Base-by-base conservation (phyloP, 2,888 invertebrate species). In the Oscheius sp. region DNA sequence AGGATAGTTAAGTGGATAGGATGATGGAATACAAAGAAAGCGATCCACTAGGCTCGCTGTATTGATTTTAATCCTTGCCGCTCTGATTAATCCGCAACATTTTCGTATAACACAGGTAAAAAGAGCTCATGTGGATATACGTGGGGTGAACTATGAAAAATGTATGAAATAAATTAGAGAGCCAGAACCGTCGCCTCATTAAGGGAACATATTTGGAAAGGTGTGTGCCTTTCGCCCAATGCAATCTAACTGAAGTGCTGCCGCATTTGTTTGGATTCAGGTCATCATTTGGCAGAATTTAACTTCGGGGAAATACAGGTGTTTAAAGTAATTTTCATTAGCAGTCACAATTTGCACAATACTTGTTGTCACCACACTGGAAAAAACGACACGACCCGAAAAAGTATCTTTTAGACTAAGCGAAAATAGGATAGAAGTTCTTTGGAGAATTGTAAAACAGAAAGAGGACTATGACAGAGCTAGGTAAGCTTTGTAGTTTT, bases 241-340 rank as follows among this genome's bases (percentile, higher is more conserved):
- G 65, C 65, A 68, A 68, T 68, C 53, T 55, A 53, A 53, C 68
- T 55, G 35, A 33, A 68, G 68, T 68, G 68, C 55, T n/a, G 35
- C 9, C 55, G 50, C 65, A 51, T 68, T 68, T 68, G 68, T 68
- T 68, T 68, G 68, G 68, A 35, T 68, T 68, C 68, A 13, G 35
- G 53, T 55, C 55, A 33, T 68, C 53, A 53, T 68, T 68, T 68
- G 66, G 33, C 66, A 33, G 55, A 53, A 68, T 68, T 68, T 55
- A 53, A n/a, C 53, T 55, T 68, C 53, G 51, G 53, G 53, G 55
- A 42, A 68, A 68, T 7, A 42, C 55, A 68, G 55, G 68, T 68
- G 68, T 53, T 68, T 35, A 55, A 55, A 21, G 32, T 53, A 33
- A 68, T 33, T 10, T 68, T 68, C 35, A 68, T 55, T 53, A 33